phyloP scores from a whole-genome alignment of 2,113 vertebrate genomes.

The Aspidoscelis tigris region DNA sequence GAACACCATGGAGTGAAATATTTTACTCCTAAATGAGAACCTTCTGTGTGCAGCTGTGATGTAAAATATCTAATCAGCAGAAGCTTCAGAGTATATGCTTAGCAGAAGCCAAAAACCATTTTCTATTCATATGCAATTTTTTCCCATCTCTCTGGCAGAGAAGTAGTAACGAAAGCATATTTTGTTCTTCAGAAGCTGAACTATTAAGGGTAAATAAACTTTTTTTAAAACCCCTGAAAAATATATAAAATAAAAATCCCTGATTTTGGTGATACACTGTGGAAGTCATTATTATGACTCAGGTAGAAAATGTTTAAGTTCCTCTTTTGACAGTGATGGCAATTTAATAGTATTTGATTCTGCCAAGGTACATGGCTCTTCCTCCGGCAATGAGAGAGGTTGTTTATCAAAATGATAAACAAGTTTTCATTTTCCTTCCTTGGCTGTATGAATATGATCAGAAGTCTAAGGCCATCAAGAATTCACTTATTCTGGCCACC shows the following conservation, averaged over 20 bases:
- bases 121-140: slow-evolving; percentile 49
- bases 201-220: slow-evolving; percentile 68
- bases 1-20: slow-evolving; percentile 35
- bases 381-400: slow-evolving; percentile 69
- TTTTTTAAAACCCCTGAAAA: slow-evolving; percentile 15
- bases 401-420: slow-evolving; percentile 85
- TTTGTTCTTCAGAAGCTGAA: slow-evolving; percentile 70
- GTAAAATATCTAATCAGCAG: slow-evolving; percentile 55
- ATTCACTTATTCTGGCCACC: slow-evolving; percentile 78
- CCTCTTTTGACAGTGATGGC: slow-evolving; percentile 76
- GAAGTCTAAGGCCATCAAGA: slow-evolving; percentile 75
- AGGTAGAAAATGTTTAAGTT: slow-evolving; percentile 73
- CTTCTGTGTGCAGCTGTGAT: slow-evolving; percentile 56
- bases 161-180: slow-evolving; percentile 73
- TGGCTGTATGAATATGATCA: slow-evolving; percentile 74
- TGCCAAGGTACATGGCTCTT: slow-evolving; percentile 68
- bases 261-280: slow-evolving; percentile 73
- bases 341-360: slow-evolving; percentile 82
- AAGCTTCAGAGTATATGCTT: slow-evolving; percentile 30
- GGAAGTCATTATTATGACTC: slow-evolving; percentile 75
- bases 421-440: slow-evolving; percentile 74
- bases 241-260: slow-evolving; percentile 48
- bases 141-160: slow-evolving; percentile 66
- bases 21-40: slow-evolving; percentile 31
- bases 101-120: slow-evolving; percentile 54